These are phyloP conservation scores for Ramphastos sulfuratus DNA, from an alignment of 2,113 vertebrate species.

Conservation along the genomic window DNA sequence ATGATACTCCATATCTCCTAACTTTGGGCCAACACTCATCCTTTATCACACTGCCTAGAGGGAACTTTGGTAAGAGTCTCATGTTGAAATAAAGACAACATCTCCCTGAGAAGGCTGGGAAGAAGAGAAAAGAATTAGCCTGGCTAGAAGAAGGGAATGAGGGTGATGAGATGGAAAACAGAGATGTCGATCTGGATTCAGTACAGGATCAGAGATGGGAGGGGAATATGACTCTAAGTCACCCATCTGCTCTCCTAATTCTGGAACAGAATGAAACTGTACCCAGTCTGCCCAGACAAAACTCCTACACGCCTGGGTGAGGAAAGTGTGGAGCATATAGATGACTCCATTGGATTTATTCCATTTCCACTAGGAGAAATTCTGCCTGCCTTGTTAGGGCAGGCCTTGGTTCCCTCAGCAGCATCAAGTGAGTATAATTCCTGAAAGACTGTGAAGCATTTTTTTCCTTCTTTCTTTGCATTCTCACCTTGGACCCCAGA, in stretches of 20 bases:
- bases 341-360: conserved; percentile 54
- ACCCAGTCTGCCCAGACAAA: conserved; percentile 61
- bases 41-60: background rate
- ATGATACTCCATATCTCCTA: background rate
- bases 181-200: conserved; percentile 54
- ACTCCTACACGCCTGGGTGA: conserved; percentile 66
- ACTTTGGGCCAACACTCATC: background rate
- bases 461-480: background rate
- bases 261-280: conserved; percentile 67
- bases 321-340: conserved; percentile 56
- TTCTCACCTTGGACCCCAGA: background rate
- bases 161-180: conserved; percentile 26
- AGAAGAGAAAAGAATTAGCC: background rate
- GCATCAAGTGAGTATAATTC: background rate
- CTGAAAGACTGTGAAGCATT: background rate
- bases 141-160: background rate
- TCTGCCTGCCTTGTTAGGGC: conserved; percentile 21
- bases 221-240: conserved; percentile 59
- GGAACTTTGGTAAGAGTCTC: background rate
- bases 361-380: conserved; percentile 35
- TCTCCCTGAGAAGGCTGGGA: background rate
- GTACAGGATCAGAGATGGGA: conserved; percentile 54
- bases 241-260: conserved; percentile 68
- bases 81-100: background rate
- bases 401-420: background rate